Evolutionary conservation across 2,888 invertebrate species (phyloP), one percentile per base, ranked within the genome.

Genomic region (Dynastes grantii): DNA sequence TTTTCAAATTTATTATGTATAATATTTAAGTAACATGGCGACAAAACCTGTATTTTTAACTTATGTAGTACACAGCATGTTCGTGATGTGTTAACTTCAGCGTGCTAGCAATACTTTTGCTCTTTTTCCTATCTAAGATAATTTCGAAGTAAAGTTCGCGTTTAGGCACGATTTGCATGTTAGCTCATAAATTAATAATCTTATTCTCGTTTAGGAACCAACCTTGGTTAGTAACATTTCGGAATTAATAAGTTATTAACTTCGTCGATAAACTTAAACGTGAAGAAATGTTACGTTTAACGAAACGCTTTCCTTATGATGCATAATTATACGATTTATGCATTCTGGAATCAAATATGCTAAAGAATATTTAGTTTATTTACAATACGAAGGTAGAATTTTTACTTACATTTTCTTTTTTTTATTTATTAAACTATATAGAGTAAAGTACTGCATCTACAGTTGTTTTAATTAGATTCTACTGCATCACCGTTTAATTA

Each of bases 151-250:
- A 70, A 45, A 27, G 40, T 53, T 70, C 51, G 51, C 67, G 45
- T 68, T 68, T 68, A 16, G n/a, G 40, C 45, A 68, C 22, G 67
- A 45, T 65, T 65, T 37, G 64, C 67, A 67, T 67, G 67, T 40
- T 22, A 67, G 22, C 6, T 22, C 22, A 16, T 67, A 67, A 67
- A 67, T 65, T 65, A 65, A 37, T 37, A 65, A 65, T 13, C 37
- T 65, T 65, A 65, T 13, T 37, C 32, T 65, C 64, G 29, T 37
- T 45, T 45, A 45, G 45, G 45, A 8, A 45, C 64, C 2, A 32
- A 11, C 3, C 32, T 32, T 32, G 32, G 49, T 22, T 16, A n/a
- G 45, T 45, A 45, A 45, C 22, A 67, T 45, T 40, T 67, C 22
- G 16, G 45, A 67, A 45, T 67, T 40, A 67, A 11, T 13, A 22